A percentile compares a stretch with the other conserved stretches of the same genome.
Conservation (phyloP, 1,140 invertebrate genomes). For the Venustaconcha ellipsiformis region DNA sequence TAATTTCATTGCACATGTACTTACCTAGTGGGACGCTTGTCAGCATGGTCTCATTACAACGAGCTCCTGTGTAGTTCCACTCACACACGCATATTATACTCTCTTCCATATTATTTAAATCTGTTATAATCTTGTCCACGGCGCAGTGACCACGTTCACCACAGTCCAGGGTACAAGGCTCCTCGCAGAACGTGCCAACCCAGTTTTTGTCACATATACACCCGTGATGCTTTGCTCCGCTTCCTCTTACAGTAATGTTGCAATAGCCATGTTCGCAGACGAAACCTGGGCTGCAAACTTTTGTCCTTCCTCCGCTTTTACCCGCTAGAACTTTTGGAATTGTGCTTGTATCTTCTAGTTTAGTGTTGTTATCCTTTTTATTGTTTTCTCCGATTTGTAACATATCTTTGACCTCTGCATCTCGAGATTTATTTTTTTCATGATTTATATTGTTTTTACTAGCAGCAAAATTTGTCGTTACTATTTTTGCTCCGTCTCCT, state of each 20-base stretch:
- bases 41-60: constrained; percentile 16
- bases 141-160: constrained; percentile 43
- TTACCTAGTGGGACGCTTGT: too few species aligned
- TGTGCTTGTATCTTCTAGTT: constrained; percentile 16
- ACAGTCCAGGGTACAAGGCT: constrained; percentile 51
- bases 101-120: constrained; percentile 7
- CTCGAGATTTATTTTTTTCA: background rate
- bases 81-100: constrained; percentile 16
- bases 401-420: background rate
- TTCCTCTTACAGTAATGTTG: constrained; percentile 10
- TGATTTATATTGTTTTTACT: too few species aligned
- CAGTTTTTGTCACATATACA: constrained; percentile 50
- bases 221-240: constrained; percentile 6
- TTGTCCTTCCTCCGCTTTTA: background rate
- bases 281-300: constrained; percentile 25
- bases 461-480: background rate
- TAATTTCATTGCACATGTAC: too few species aligned
- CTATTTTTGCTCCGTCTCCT: background rate
- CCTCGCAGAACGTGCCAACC: constrained; percentile 48
- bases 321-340: constrained; percentile 10
- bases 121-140: constrained; percentile 4
- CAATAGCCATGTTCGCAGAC: constrained; percentile 37
- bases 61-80: constrained; percentile 26
- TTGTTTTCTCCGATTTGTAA: constrained; percentile 1
- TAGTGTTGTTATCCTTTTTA: constrained; percentile 9